These are phyloP conservation scores for Psococerastis gibbosa DNA, from an alignment of 2,888 invertebrate genomes.

Conservation along the genomic window DNA sequence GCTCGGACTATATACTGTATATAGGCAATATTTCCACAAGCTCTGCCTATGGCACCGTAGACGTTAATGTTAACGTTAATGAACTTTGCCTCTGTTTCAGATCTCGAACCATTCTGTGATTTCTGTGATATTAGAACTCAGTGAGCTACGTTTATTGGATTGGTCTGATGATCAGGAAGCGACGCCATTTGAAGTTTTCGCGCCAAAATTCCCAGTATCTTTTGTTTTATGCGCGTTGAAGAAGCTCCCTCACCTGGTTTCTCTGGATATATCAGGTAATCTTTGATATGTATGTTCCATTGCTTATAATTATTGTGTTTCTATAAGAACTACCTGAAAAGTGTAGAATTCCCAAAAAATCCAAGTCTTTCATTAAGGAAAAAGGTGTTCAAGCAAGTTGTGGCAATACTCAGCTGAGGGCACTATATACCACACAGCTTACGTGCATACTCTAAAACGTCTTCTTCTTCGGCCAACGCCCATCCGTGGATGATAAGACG, in stretches of 20 bases:
- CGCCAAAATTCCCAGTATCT: constrained; percentile 25
- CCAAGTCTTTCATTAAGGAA: too few relatives aligned
- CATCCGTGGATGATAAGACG: too few relatives aligned
- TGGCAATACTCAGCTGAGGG: too few relatives aligned
- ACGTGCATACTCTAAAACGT: not conserved
- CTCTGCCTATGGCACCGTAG: too few relatives aligned
- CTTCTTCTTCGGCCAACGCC: not conserved
- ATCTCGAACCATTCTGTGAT: constrained; percentile 23
- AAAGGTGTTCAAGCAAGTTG: too few relatives aligned
- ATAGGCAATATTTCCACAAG: too few relatives aligned
- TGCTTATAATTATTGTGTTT: not conserved
- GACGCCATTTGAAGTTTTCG: constrained; percentile 28
- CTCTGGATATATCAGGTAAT: constrained; percentile 42
- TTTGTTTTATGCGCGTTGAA: constrained; percentile 29
- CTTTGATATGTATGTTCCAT: too few relatives aligned
- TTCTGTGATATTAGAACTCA: constrained; percentile 31
- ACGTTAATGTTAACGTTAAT: too few relatives aligned
- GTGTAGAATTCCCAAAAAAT: too few relatives aligned
- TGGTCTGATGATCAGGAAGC: constrained; percentile 34
- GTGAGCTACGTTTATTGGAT: constrained; percentile 33
- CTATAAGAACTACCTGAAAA: not conserved
- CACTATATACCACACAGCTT: too few relatives aligned
- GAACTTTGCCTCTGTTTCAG: too few relatives aligned
- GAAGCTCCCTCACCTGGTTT: constrained; percentile 34
- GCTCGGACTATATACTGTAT: too few relatives aligned